A percentile compares a stretch with the other conserved stretches of the same genome.
Evolutionary conservation across 2,888 invertebrate genomes (phyloP).

Genomic region (Luperina testacea): DNA sequence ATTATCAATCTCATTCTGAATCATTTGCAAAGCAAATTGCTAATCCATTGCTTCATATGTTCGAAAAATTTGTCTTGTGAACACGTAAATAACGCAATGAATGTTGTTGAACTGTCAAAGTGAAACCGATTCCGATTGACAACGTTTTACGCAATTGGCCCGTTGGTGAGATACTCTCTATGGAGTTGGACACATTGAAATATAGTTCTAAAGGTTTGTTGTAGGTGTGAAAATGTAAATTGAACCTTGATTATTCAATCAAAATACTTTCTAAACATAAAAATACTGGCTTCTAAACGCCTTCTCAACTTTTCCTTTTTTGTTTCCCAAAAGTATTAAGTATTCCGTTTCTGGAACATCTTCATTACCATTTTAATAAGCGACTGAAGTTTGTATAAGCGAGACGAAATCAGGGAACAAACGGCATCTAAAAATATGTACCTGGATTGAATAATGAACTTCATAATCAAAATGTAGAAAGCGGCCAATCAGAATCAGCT

Average conservation of each 20-base stretch:
- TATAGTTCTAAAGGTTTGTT: not conserved
- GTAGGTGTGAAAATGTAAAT: not conserved
- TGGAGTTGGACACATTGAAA: not conserved
- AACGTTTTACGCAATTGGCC: too few species aligned
- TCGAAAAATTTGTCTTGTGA: too few species aligned
- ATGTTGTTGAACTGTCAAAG: too few species aligned
- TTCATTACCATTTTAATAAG: constrained; percentile 47
- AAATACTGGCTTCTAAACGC: not conserved
- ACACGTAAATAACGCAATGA: too few species aligned
- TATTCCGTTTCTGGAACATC: constrained; percentile 32
- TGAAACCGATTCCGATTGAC: too few species aligned
- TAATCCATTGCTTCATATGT: too few species aligned
- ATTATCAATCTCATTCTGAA: too few species aligned
- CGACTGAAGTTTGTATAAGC: constrained; percentile 14
- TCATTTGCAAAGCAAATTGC: too few species aligned
- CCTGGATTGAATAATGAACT: constrained; percentile 35
- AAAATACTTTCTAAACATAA: not conserved
- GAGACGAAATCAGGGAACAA: constrained; percentile 19
- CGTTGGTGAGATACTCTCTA: not conserved
- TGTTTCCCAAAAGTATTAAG: not conserved
- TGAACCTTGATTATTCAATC: not conserved
- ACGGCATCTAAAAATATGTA: not conserved
- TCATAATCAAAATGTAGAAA: constrained; percentile 30
- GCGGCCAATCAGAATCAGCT: constrained; percentile 26
- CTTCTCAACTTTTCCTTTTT: not conserved